Conservation (phyloP, 2,113 vertebrate species). For the Motacilla alba region DNA sequence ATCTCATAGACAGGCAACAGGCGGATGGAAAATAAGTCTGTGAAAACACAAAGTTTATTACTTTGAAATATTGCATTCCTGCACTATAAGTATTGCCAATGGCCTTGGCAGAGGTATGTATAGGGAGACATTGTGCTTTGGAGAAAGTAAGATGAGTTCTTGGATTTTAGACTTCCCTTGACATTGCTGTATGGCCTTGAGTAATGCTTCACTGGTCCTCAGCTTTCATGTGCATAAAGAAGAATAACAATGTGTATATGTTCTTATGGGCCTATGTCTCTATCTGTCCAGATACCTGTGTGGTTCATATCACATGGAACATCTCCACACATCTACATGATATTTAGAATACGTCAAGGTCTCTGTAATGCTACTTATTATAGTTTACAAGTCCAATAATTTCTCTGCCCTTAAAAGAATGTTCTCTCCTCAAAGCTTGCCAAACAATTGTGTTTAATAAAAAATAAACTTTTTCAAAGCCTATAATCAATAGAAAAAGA, state of each 20-base stretch:
- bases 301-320: not conserved
- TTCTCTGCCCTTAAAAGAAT: conserved; percentile 33
- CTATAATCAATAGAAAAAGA: conserved; percentile 30
- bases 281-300: not conserved
- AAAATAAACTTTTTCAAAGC: conserved; percentile 52
- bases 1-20: conserved; percentile 4
- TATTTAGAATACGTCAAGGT: not conserved
- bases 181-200: not conserved
- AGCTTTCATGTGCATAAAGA: not conserved
- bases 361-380: not conserved
- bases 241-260: not conserved
- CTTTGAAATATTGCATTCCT: conserved; percentile 39
- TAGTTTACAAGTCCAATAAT: not conserved
- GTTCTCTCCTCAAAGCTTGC: conserved; percentile 13
- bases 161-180: conserved; percentile 15
- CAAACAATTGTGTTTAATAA: conserved; percentile 17
- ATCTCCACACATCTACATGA: not conserved
- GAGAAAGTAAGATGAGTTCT: conserved; percentile 1
- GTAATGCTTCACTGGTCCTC: not conserved
- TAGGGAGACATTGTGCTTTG: not conserved
- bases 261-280: not conserved
- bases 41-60: not conserved
- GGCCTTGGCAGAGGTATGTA: not conserved
- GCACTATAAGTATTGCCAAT: not conserved
- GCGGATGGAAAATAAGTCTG: conserved; percentile 24